Evolutionary conservation across 2,113 vertebrate genomes (phyloP).

Genomic region (Hippocampus guttulatus): DNA sequence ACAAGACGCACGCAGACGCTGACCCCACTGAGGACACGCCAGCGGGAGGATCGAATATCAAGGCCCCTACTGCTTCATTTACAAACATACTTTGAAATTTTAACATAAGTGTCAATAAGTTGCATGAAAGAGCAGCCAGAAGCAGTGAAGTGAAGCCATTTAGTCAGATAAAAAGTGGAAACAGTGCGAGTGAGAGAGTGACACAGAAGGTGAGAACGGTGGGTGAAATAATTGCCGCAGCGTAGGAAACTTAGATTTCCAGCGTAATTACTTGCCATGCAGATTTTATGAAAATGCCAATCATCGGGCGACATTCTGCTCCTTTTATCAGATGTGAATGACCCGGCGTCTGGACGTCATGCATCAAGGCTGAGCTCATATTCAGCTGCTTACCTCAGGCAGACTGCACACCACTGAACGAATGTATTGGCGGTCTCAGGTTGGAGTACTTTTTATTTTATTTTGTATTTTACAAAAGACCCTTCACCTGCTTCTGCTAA

Average conservation of each 20-base stretch:
- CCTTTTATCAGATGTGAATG: conserved; percentile 39
- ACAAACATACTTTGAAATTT: conserved; percentile 8
- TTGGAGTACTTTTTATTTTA: conserved; percentile 29
- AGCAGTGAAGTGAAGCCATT: conserved; percentile 18
- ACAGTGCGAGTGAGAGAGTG: conserved; percentile 26
- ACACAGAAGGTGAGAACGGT: conserved; percentile 23
- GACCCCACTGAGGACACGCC: conserved; percentile 57
- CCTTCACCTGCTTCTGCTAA: conserved; percentile 52
- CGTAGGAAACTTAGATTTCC: conserved; percentile 26
- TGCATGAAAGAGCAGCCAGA: conserved; percentile 23
- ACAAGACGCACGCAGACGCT: conserved; percentile 33
- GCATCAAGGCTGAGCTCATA: conserved; percentile 18
- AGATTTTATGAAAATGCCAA: conserved; percentile 48
- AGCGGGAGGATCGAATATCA: conserved; percentile 58
- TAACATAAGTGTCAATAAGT: conserved; percentile 23
- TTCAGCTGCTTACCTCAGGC: conserved; percentile 34
- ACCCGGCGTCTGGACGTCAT: conserved; percentile 29
- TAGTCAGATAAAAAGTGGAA: conserved; percentile 5
- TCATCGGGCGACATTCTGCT: conserved; percentile 23
- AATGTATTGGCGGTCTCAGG: conserved; percentile 36
- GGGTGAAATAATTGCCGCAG: conserved; percentile 49
- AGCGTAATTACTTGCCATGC: conserved; percentile 50
- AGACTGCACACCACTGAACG: conserved; percentile 42
- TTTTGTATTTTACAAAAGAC: conserved; percentile 14
- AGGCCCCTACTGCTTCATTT: conserved; percentile 40